Evolutionary conservation across 2,113 vertebrate species (phyloP), one percentile per base, ranked within the genome.

Genomic region (Okapia johnstoni): DNA sequence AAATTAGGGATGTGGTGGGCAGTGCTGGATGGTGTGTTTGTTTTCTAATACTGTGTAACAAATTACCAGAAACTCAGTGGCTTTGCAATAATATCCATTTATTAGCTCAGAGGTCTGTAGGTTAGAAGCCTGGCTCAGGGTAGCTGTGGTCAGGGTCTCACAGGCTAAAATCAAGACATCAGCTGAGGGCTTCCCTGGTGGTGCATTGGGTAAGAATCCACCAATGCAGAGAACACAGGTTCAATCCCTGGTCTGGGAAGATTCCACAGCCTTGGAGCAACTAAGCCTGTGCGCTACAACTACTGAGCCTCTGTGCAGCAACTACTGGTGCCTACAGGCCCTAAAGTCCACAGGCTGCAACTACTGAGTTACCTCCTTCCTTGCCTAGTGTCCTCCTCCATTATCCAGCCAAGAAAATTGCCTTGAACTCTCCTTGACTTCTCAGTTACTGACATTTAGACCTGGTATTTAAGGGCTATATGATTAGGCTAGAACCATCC

Each of bases 241-340:
- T 76, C 13, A 76, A 43, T 26, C 70, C 36, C 70, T 76, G 70
- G 70, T 76, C 70, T 76, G 23, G 70, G 70, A 43, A 76, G 70
- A 76, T 43, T 43, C 23, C 6, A 43, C 21, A 7, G 40, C 40
- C 40, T 76, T 76, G 70, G 40, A 43, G 40, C 12, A 43, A 15
- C 70, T 26, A 76, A 76, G 12, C 12, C 12, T 1, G 0, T 43
- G 3, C 0, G 0, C 70, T 7, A 13, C 36, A 40, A 6, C 11
- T 73, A 23, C 36, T 40, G 66, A 73, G 36, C 66, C 21, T 2
- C 66, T 73, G 66, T 40, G 5, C 9, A 11, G 7, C 19, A 76
- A 26, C 12, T 14, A 76, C 11, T 40, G 70, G 26, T 3, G 70
- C 70, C 21, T 25, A 43, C 36, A 14, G 14, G 70, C 70, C 36